Evolutionary conservation across 2,888 invertebrate species (phyloP).

Genomic region (Drosophila setosimentum): DNA sequence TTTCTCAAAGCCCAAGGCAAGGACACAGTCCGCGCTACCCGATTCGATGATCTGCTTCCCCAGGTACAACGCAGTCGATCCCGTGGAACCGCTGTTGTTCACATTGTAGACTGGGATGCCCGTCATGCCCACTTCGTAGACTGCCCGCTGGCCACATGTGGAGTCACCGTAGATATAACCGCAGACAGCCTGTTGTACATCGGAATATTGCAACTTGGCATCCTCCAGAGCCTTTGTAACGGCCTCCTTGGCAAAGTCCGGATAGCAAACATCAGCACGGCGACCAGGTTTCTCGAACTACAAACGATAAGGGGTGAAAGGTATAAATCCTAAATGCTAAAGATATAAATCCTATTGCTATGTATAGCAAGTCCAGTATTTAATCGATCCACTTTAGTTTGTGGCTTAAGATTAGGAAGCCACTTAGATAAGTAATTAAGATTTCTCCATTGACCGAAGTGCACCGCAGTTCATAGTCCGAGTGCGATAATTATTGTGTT

Average conservation of each 20-base stretch:
- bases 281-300: constrained; percentile 97
- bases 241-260: constrained; percentile 97
- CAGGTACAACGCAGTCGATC: constrained; percentile 95
- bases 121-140: constrained; percentile 97
- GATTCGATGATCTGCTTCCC: constrained; percentile 97
- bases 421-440: constrained; percentile 29
- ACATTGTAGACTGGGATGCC: constrained; percentile 99
- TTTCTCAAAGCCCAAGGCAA: constrained; percentile 99
- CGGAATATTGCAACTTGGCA: constrained; percentile 90
- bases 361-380: constrained; percentile 14
- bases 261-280: constrained; percentile 94
- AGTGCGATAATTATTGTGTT: constrained; percentile 36
- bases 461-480: constrained; percentile 66
- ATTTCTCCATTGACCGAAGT: constrained; percentile 57
- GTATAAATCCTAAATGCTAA: constrained; percentile 6
- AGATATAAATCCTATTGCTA: no score
- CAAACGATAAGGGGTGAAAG: constrained; percentile 69
- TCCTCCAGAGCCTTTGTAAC: constrained; percentile 94
- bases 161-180: constrained; percentile 99
- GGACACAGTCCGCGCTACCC: constrained; percentile 93
- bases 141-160: constrained; percentile 96
- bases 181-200: constrained; percentile 95
- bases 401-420: constrained; percentile 32
- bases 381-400: constrained; percentile 45
- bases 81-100: constrained; percentile 99